Base-by-base conservation (phyloP, 1,140 invertebrate genomes). In the Drosophila mauritiana region DNA sequence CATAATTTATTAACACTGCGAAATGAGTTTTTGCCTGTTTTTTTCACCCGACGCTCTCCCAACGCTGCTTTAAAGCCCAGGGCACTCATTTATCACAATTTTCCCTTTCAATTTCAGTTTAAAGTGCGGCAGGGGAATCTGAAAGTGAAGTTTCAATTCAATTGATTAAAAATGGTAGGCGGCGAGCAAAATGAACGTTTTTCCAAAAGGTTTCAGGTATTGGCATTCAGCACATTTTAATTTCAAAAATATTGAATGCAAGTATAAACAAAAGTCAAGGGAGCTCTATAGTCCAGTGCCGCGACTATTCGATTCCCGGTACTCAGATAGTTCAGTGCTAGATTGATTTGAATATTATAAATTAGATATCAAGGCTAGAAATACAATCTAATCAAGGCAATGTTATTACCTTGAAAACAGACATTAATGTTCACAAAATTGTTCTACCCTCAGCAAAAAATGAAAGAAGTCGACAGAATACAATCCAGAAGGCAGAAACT, bases 1-100 rank as follows among this genome's bases (percentile, higher is more conserved):
- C 80, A 88, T 88, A 88, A 89, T 88, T 88, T 88, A 88, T 88
- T 88, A 89, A 88, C 75, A 84, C 63, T 52, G 62, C 52, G 61
- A 84, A 89, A 88, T 88, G 83, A 84, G 76, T 78, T 88, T 89
- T 85, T 63, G 62, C 72, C 56, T 76, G 67, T 62, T 72, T 62
- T 64, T 51, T 3, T 51, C 3, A 31, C 27, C 39, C 43, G 39
- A 25, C 43, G 67, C 65, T 65, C 46, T 36, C 4, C 25, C 34
- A 45, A 52, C 46, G 11, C 73, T 49, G 55, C 63, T 79, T 78
- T 63, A 80, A 88, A 80, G 67, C 80, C 84, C 84, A 13, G 55
- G 68, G 77, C 68, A 64, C 73, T 57, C 80, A 78, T 85, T 80
- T 85, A 78, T 85, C 73, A 85, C 81, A 78, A 68, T 89, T 88